Base-by-base conservation (phyloP, 2,797 vertebrate genomes). In the Ctenopoma multispine region DNA sequence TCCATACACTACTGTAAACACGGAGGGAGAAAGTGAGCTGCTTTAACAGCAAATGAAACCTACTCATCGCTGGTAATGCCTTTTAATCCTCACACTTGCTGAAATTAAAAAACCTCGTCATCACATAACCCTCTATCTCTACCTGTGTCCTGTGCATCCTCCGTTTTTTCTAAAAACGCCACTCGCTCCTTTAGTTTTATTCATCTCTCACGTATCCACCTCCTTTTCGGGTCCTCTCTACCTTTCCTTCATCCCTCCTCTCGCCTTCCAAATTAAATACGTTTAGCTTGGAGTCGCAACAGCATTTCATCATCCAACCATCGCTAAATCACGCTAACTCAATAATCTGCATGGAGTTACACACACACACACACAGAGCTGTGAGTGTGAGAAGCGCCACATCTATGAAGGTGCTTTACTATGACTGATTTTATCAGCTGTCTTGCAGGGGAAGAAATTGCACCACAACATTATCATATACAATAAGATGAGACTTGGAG, bases 381-480 rank as follows among this genome's bases (percentile, higher is more conserved):
- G 69, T 1, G 15, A 66, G 78, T 64, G 54, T 71, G 61, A 66
- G 62, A 66, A 51, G 73, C 72, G 4, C 51, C 49, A 76, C 83
- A 20, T 87, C 77, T 23, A 71, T 70, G 84, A 84, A 81, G 84
- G 86, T 83, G 80, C 83, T 88, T 90, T 88, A 78, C 89, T 73
- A 60, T 88, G 84, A 85, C 74, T 78, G 86, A 91, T 90, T 87
- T 90, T 89, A 91, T 91, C 89, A 87, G 87, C 80, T 68, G 79
- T 84, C 83, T 77, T 74, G 83, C 83, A 82, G 90, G 79, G 59
- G 58, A 77, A 87, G 82, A 90, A 90, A 90, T 84, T 85, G 77
- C 87, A 86, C 78, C 86, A 85, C 87, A 88, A 91, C 86, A 89
- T 90, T 87, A 90, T 91, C 92, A 88, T 85, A 90, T 68, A 89